Conservation (phyloP, 2,113 vertebrate genomes). For the Rhinogobius similis region DNA sequence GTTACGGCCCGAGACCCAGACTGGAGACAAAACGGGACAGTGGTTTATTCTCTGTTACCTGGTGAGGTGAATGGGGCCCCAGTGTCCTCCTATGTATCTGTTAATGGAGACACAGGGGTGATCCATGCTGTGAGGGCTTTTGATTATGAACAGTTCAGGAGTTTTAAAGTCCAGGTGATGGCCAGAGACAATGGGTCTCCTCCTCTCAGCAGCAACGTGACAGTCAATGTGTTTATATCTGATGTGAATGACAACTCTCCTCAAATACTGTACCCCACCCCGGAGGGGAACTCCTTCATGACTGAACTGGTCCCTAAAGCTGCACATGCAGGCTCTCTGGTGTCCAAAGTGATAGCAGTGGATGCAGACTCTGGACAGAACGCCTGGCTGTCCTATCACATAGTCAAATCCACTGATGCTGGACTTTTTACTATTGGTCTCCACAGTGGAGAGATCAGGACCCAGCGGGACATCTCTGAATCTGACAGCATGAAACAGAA, state of each 20-base stretch:
- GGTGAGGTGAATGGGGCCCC: slow-evolving; percentile 67
- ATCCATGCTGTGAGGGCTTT: slow-evolving; percentile 78
- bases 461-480: slow-evolving; percentile 56
- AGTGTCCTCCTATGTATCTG: slow-evolving; percentile 79
- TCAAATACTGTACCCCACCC: slow-evolving; percentile 71
- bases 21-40: slow-evolving; percentile 65
- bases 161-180: slow-evolving; percentile 68
- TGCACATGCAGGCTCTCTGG: slow-evolving; percentile 73
- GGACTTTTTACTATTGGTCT: slow-evolving; percentile 56
- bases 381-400: slow-evolving; percentile 61
- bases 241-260: slow-evolving; percentile 79
- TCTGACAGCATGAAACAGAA: slow-evolving; percentile 75
- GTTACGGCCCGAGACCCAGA: slow-evolving; percentile 75
- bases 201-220: slow-evolving; percentile 73
- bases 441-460: slow-evolving; percentile 62
- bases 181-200: slow-evolving; percentile 76
- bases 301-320: slow-evolving; percentile 76
- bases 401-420: slow-evolving; percentile 59
- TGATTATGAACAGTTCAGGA: slow-evolving; percentile 77
- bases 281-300: slow-evolving; percentile 65
- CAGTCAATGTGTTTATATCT: slow-evolving; percentile 68
- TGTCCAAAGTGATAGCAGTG: slow-evolving; percentile 77
- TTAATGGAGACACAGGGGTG: slow-evolving; percentile 77
- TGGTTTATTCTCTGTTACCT: slow-evolving; percentile 62
- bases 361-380: slow-evolving; percentile 70